Evolutionary conservation across 2,113 vertebrate genomes (phyloP), one percentile per base, ranked within the genome.

Genomic region (Pelecanus crispus): DNA sequence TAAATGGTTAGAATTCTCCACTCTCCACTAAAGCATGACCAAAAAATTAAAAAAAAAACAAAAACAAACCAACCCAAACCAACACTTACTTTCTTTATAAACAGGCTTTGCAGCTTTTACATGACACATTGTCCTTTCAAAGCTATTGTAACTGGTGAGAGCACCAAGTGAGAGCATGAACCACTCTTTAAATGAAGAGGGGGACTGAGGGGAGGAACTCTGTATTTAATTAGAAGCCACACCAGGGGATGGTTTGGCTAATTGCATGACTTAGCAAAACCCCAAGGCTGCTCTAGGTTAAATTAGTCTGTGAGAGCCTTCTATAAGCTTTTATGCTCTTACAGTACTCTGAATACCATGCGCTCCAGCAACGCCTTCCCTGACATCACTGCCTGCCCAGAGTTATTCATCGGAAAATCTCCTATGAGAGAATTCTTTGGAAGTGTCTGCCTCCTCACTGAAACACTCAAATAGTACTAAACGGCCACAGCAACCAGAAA

Each of bases 101-200:
- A 0, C 7, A 55, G 36, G 20, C 77, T 2, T 15, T 52, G 3
- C 29, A 77, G 53, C 7, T 24, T 44, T 40, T 32, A 9, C 1
- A 3, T 20, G 36, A 7, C 9, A 38, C 13, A 0, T 9, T 4
- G 1, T 22, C 20, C 45, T 70, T 22, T 6, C 22, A 32, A 18
- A 88, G 13, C n/a, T 7, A 3, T 2, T 31, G 7, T 17, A 36
- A 6, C 2, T 16, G 13, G 20, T 0, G 14, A 65, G 2, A 0
- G 3, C 10, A 31, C 10, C 13, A 44, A n/a, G n/a, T n/a, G 5
- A 8, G 1, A 65, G 2, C 36, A n/a, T 2, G 5, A 78, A 20
- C 42, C 38, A 22, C 72, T 62, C 73, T 9, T 19, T 6, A 58
- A 78, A 9, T 5, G 15, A 59, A 19, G 20, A 44, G 1, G 2